A percentile compares a stretch with the other conserved stretches of the same genome.
Evolutionary conservation across 2,888 invertebrate genomes (phyloP).

Genomic region (Pyrocoelia pectoralis): DNA sequence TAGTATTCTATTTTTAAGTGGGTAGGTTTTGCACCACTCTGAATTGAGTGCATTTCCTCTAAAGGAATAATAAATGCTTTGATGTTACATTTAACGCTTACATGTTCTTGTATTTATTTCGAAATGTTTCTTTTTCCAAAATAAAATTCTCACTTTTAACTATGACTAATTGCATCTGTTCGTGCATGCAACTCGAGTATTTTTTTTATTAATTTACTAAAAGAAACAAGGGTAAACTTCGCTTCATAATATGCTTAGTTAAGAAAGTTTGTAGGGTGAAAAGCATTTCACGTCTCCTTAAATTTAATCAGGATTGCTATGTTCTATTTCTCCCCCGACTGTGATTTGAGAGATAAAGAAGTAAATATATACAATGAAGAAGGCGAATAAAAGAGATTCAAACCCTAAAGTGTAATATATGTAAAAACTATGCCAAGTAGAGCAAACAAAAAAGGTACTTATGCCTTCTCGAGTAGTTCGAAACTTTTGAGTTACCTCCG

Average conservation of each 20-base stretch:
- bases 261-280: conserved; percentile 26
- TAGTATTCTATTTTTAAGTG: neutral
- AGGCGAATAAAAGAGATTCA: conserved; percentile 25
- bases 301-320: conserved; percentile 41
- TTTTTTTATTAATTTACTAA: conserved; percentile 23
- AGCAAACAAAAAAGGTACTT: conserved; percentile 24
- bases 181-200: neutral
- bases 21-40: neutral
- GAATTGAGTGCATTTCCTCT: conserved; percentile 7
- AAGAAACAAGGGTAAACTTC: conserved; percentile 26
- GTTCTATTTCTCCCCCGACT: conserved; percentile 37
- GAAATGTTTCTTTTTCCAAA: conserved; percentile 17
- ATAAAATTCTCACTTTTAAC: neutral
- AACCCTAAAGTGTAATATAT: conserved; percentile 27
- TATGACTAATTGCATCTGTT: neutral
- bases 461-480: conserved; percentile 19
- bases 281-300: conserved; percentile 36
- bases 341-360: conserved; percentile 38
- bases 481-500: conserved; percentile 23
- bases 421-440: conserved; percentile 29
- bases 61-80: conserved; percentile 27
- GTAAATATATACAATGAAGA: conserved; percentile 32
- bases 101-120: conserved; percentile 11
- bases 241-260: conserved; percentile 27
- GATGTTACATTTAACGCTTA: conserved; percentile 19